Conservation (phyloP, 2,113 vertebrate species). For the Nannospalax galili region DNA sequence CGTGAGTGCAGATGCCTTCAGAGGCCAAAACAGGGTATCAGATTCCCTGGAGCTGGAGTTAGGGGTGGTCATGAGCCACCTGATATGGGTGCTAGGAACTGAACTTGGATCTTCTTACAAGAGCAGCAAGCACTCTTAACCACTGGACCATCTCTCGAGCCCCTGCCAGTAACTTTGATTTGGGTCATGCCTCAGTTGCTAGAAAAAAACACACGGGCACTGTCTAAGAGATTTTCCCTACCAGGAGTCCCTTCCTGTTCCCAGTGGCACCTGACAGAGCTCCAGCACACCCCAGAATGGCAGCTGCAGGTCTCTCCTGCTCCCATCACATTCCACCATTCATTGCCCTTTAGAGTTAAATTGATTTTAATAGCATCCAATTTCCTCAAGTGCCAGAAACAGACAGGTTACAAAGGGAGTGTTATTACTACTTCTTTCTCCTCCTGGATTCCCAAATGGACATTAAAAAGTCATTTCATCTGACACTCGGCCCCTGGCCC, state of each 20-base stretch:
- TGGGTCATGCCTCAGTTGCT: background rate
- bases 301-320: background rate
- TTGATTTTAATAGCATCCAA: slow-evolving; percentile 66
- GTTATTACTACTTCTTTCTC: slow-evolving; percentile 44
- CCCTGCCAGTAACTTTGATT: too few species aligned
- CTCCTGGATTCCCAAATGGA: slow-evolving; percentile 58
- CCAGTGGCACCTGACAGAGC: fast-evolving
- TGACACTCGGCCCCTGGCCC: background rate
- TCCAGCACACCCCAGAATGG: background rate
- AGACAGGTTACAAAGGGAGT: slow-evolving; percentile 50
- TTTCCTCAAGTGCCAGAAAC: slow-evolving; percentile 69
- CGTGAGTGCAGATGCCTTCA: background rate
- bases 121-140: background rate
- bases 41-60: background rate
- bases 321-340: fast-evolving
- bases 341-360: slow-evolving; percentile 58
- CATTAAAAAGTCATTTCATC: slow-evolving; percentile 64
- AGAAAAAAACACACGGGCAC: background rate
- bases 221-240: fast-evolving
- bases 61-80: background rate
- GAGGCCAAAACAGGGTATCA: background rate
- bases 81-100: too few species aligned
- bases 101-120: background rate
- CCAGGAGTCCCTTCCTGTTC: background rate
- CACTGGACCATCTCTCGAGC: background rate